Base-by-base conservation (phyloP, 1,140 invertebrate species). In the Steinernema feltiae region DNA sequence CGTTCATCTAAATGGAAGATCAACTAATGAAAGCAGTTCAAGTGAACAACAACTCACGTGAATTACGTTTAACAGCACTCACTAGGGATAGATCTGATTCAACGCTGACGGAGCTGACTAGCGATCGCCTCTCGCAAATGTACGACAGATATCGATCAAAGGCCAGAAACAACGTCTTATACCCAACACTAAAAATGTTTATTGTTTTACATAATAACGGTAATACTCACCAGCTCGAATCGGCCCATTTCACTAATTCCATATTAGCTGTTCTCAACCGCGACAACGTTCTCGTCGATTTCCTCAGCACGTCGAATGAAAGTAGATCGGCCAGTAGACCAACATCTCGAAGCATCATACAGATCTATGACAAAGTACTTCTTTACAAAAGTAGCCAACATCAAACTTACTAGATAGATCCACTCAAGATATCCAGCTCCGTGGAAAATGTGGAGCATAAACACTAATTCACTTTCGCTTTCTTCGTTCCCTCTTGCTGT, bases 81-180 rank as follows among this genome's bases (percentile, higher is more conserved):
- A 63, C 24, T 21, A 21, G 7, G 3, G 12, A 12, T 3, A 63
- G 53, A 27, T 63, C 24, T 7, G 53, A 7, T 63, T 63, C 53
- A 3, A 63, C 53, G 53, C 53, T 72, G 17, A 30, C 41, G 15
- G 71, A 72, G 32, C 32, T 72, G 31, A 72, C 71, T 15, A 72
- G 71, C 71, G 71, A 48, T 48, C 71, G 71, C 17, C 71, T 32
- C 32, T 72, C 71, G 31, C 32, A 72, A 32, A 63, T 63, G 24
- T 63, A 63, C 12, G 53, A 63, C 15, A 63, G 53, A 27, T 63
- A 63, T 15, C 53, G 53, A 21, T 63, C 53, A 27, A 63, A 63
- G 7, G 53, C 53, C 7, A 63, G 24, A 27, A 63, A 63, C 7
- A 63, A 21, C 24, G 53, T 27, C 24, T 63, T 63, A 21, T 63